Evolutionary conservation across 2,113 vertebrate species (phyloP), one percentile per base, ranked within the genome.

Genomic region (Hemiscyllium ocellatum): DNA sequence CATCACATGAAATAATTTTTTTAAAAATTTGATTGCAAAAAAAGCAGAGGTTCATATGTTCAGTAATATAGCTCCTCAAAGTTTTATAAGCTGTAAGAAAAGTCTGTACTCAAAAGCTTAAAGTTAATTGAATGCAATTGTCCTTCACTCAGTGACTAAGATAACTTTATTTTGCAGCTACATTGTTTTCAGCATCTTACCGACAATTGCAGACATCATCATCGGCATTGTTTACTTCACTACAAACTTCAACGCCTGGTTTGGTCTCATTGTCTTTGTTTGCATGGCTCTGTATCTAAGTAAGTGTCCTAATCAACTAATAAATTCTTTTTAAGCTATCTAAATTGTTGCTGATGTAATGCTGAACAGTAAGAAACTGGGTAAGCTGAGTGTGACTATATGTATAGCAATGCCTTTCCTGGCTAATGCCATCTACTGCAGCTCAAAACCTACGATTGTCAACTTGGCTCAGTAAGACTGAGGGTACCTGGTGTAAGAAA

Each of bases 221-320:
- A 99, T 99, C 0, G 96, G 99, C 95, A 99, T 99, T 93, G 95
- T 99, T 97, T 99, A 98, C 97, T 99, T 99, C 97, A 97, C 97
- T 96, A 98, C 98, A 0, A 97, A 97, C 96, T 99, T 99, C 97
- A 99, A 98, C 0, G 99, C 99, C 96, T 99, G 99, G 99, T 98
- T 99, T 0, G 99, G 99, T 95, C 98, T 99, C 94, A 99, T 99
- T 85, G 95, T 99, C 96, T 99, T 99, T 37, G 96, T 99, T 96
- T 99, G 99, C 97, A 99, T 99, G 99, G 96, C 97, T 66, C 96
- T 99, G 5, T 99, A 99, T 96, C 98, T 99, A 95, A 98, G 99
- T 99, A 96, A 99, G 99, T 98, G n/a, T 10, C 29, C 17, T n/a
- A 6, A 33, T 0, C 87, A 66, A 42, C 1, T 42, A n/a, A 13